phyloP scores from a whole-genome alignment of 2,888 invertebrate species.

The Gisinianus flammeolus region DNA sequence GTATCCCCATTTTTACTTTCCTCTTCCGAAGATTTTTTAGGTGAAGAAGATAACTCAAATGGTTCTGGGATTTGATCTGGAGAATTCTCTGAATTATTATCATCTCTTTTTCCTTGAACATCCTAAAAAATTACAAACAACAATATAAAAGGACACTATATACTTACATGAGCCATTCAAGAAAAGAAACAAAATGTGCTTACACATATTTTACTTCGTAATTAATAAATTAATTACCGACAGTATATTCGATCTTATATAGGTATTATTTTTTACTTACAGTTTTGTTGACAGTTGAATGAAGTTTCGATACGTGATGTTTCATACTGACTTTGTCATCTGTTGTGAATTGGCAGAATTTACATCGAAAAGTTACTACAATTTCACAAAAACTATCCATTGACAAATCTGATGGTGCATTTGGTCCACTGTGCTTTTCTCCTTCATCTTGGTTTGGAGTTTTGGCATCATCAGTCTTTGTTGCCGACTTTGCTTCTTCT shows the following conservation, averaged over 20 bases:
- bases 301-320: neutral
- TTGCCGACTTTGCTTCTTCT: neutral
- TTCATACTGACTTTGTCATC: slow-evolving; percentile 62
- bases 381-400: slow-evolving; percentile 66
- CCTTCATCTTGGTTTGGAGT: neutral
- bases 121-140: too few relatives aligned
- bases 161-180: too few relatives aligned
- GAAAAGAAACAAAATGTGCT: too few relatives aligned
- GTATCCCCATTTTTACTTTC: neutral
- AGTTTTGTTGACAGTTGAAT: neutral
- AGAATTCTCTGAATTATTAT: neutral
- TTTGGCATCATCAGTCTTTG: slow-evolving; percentile 2
- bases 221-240: too few relatives aligned
- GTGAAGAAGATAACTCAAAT: too few relatives aligned
- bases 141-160: too few relatives aligned
- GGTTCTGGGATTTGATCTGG: neutral
- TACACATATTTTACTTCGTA: too few relatives aligned
- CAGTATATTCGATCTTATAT: too few relatives aligned
- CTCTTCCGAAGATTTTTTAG: neutral
- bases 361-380: slow-evolving; percentile 67
- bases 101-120: neutral
- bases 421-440: neutral
- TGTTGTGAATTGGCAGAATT: slow-evolving; percentile 65
- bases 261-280: slow-evolving; percentile 9
- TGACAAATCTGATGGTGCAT: slow-evolving; percentile 7